These are phyloP conservation scores for Grallaria varia DNA, from an alignment of 2,113 vertebrate species.

Conservation along the genomic window DNA sequence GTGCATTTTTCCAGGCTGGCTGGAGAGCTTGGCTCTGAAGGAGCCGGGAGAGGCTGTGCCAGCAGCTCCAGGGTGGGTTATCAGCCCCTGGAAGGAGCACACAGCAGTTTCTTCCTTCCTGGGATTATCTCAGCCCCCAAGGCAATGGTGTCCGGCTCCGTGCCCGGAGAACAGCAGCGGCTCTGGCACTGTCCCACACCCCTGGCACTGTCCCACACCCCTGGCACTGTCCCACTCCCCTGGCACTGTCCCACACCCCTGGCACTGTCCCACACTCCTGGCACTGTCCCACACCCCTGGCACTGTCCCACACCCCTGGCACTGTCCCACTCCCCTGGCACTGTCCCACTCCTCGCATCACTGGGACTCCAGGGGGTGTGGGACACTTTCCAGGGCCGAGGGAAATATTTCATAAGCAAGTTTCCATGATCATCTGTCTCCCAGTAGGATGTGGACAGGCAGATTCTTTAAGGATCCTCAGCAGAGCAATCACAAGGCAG, in stretches of 20 bases:
- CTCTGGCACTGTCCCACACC: not conserved
- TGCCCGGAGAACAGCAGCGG: not conserved
- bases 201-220: not conserved
- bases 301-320: not conserved
- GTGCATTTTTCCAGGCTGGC: accelerated
- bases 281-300: not conserved
- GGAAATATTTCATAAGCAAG: not conserved
- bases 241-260: not conserved
- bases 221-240: not conserved
- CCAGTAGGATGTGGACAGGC: not conserved
- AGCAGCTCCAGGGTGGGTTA: slow-evolving; percentile 35
- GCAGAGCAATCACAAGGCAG: not conserved
- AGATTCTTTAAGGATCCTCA: not conserved
- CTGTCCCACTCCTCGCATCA: not conserved
- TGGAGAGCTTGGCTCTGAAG: not conserved
- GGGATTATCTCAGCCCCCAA: slow-evolving; percentile 28
- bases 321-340: not conserved
- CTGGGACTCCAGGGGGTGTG: slow-evolving; percentile 17
- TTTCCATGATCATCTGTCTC: not conserved
- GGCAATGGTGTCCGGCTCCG: not conserved
- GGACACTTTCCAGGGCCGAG: not conserved
- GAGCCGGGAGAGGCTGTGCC: not conserved
- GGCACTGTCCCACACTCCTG: not conserved
- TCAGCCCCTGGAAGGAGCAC: slow-evolving; percentile 17
- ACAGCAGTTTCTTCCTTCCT: slow-evolving; percentile 15